Base-by-base conservation (phyloP, 2,797 vertebrate genomes). In the Gymnoscopelus braueri region DNA sequence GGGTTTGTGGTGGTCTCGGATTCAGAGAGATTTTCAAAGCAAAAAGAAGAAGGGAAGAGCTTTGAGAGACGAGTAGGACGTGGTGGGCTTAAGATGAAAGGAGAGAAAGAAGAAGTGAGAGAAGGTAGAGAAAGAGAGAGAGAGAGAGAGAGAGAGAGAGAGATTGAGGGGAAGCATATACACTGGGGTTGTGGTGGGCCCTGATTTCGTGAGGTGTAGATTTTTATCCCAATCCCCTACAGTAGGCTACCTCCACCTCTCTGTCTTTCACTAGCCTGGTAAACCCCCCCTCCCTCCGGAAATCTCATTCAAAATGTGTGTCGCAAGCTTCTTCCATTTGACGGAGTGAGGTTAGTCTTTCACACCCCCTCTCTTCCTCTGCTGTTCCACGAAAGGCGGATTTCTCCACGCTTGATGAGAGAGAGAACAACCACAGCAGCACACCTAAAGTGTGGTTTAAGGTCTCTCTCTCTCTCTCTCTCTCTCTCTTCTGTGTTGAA, bases 381-480 rank as follows among this genome's bases (percentile, higher is more conserved):
- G 62, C 73, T 82, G 87, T 94, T 95, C 93, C 91, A 93, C 93
- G 93, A 95, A 94, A 94, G 93, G 87, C 94, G 90, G 92, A 94
- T 93, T 91, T 93, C 90, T 91, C 75, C 86, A 52, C 89, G 83
- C 91, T 91, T 77, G 26, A 74, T 70, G 23, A 59, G 35, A 82
- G 53, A 75, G 65, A 84, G 77, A 63, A 72, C 85, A 71, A 92
- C 91, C 89, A 81, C 80, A 92, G 77, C 67, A 75, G 79, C 72
- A 65, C 69, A 79, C 67, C 39, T 72, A 84, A 60, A 65, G 72
- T 89, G 87, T 80, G 89, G 88, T 88, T 87, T 73, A 82, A 81
- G 65, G 72, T 72, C 50, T 60, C 47, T 69, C 50, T 32, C 62
- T 77, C 54, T 81, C 69, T 63, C 14, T 79, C 32, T 44, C 47